Evolutionary conservation across 2,888 invertebrate genomes (phyloP).

Genomic region (Cactoblastis cactorum): DNA sequence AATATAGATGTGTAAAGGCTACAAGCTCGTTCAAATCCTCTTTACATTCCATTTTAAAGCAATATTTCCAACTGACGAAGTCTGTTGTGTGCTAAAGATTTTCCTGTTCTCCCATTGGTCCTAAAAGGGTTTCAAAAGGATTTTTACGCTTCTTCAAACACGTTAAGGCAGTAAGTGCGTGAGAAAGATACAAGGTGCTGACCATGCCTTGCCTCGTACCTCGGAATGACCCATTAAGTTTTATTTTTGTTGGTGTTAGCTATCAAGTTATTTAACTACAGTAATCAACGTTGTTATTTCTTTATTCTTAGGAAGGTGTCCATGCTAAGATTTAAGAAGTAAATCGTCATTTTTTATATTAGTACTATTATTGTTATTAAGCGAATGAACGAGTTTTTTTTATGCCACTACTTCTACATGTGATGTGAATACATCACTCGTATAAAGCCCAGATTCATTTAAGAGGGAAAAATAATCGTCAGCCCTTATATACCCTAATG

Average conservation of each 20-base stretch:
- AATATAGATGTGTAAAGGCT: too few relatives aligned
- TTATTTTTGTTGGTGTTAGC: conserved; percentile 48
- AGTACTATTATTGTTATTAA: too few relatives aligned
- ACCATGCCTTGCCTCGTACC: conserved; percentile 40
- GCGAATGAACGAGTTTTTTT: too few relatives aligned
- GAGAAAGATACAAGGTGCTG: conserved; percentile 62
- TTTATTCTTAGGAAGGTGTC: too few relatives aligned
- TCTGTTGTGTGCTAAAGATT: conserved; percentile 21
- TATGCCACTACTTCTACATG: too few relatives aligned
- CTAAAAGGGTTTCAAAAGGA: conserved; percentile 49
- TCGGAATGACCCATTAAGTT: conserved; percentile 56
- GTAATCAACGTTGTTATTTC: conserved; percentile 51
- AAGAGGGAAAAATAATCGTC: too few relatives aligned
- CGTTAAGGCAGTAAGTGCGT: conserved; percentile 49
- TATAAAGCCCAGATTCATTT: too few relatives aligned
- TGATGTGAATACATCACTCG: too few relatives aligned
- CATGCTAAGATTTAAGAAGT: too few relatives aligned
- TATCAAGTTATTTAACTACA: conserved; percentile 51
- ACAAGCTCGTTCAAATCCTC: too few relatives aligned
- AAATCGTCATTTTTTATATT: too few relatives aligned
- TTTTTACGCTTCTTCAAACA: conserved; percentile 49
- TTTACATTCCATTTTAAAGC: not conserved
- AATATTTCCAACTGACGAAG: not conserved
- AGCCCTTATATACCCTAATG: too few relatives aligned
- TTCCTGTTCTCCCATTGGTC: conserved; percentile 38